Percentiles rank a stretch among this genome's conserved stretches.
Evolutionary conservation across 64 coral and sea anemone genomes (phyloP).

Genomic region (Porites lutea): DNA sequence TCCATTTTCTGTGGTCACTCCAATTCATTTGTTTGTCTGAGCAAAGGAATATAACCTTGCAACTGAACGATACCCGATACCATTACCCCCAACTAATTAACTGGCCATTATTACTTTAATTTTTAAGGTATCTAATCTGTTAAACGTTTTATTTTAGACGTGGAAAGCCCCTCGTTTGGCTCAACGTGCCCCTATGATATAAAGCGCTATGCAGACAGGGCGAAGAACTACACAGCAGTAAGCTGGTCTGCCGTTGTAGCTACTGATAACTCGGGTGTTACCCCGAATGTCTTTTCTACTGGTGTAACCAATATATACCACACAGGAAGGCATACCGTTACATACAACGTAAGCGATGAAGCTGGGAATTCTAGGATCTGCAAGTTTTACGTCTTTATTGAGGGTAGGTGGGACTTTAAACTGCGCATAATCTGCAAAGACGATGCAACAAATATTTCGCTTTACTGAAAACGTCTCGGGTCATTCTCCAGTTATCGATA

Average conservation of each 20-base stretch:
- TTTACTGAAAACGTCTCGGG: too few relatives aligned
- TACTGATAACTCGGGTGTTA: slow-evolving; percentile 56
- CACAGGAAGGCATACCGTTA: slow-evolving; percentile 28
- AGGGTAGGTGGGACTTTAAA: slow-evolving; percentile 18
- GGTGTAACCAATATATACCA: slow-evolving; percentile 27
- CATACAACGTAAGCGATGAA: slow-evolving; percentile 37
- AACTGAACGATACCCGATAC: too few relatives aligned
- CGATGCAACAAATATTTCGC: too few relatives aligned
- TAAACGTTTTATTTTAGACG: slow-evolving; percentile 3
- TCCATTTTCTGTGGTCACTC: too few relatives aligned
- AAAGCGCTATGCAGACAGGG: slow-evolving; percentile 11
- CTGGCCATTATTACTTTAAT: too few relatives aligned
- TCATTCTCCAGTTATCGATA: too few relatives aligned
- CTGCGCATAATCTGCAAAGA: too few relatives aligned
- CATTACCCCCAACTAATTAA: too few relatives aligned
- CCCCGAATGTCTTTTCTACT: neutral
- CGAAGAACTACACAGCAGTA: slow-evolving; percentile 17
- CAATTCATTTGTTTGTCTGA: too few relatives aligned
- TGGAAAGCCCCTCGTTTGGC: slow-evolving; percentile 51
- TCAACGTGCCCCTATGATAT: slow-evolving; percentile 41
- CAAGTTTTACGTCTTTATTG: slow-evolving; percentile 49
- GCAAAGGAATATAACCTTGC: too few relatives aligned
- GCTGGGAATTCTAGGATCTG: slow-evolving; percentile 62
- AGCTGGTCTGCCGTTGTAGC: slow-evolving; percentile 35
- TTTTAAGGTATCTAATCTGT: too few relatives aligned